Conservation (phyloP, 2,113 vertebrate species). For the Empidonax traillii region DNA sequence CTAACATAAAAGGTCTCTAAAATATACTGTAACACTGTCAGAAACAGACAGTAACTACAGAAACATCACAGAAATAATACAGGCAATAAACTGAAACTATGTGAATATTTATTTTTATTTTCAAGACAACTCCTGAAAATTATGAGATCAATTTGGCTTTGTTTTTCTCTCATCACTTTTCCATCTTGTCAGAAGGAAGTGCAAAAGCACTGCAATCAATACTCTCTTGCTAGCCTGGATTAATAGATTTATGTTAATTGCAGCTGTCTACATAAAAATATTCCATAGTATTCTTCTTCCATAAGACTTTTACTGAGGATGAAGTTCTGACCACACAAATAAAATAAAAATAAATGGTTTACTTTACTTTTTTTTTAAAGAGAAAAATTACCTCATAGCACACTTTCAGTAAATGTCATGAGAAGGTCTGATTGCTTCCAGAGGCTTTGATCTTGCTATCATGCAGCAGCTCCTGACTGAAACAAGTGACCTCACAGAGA, state of each 20-base stretch:
- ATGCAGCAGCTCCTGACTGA: not conserved
- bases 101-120: conserved; percentile 7
- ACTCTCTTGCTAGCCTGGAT: not conserved
- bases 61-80: not conserved
- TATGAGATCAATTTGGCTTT: not conserved
- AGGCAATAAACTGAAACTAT: not conserved
- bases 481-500: not conserved
- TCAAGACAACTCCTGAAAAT: conserved; percentile 10
- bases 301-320: not conserved
- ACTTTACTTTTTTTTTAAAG: not conserved
- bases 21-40: not conserved
- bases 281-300: not conserved
- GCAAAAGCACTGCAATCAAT: not conserved
- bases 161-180: not conserved
- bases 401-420: not conserved
- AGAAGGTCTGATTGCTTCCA: not conserved
- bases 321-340: not conserved
- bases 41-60: not conserved
- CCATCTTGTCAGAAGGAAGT: not conserved
- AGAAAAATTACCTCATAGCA: not conserved
- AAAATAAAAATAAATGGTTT: not conserved
- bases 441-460: not conserved
- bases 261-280: not conserved
- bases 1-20: not conserved
- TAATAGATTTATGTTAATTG: not conserved